Conservation (phyloP, 2,113 vertebrate genomes). For the Myiozetetes cayanensis region DNA sequence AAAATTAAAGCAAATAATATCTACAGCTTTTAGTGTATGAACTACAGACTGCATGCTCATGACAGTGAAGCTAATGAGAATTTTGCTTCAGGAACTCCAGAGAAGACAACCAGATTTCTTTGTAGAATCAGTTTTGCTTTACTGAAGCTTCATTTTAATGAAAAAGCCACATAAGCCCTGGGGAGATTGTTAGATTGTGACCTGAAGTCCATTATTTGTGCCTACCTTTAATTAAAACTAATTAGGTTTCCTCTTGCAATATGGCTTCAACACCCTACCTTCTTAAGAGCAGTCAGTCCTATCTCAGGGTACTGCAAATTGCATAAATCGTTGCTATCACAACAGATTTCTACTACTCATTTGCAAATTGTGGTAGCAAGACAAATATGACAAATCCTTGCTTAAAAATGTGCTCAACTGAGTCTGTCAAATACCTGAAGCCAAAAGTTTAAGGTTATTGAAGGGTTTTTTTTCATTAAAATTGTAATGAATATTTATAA, state of each 20-base stretch:
- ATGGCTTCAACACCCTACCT: background rate
- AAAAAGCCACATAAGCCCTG: background rate
- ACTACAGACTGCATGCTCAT: background rate
- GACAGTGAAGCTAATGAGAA: slow-evolving; percentile 30
- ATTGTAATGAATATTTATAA: background rate
- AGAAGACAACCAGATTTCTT: background rate
- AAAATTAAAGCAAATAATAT: background rate
- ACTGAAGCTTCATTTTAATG: background rate
- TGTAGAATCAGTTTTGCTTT: slow-evolving; percentile 9
- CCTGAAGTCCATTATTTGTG: background rate
- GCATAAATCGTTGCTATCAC: background rate
- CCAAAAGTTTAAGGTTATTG: background rate
- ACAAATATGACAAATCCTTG: background rate
- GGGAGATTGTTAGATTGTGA: background rate
- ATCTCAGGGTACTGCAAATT: background rate
- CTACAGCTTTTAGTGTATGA: background rate
- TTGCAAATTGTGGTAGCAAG: background rate
- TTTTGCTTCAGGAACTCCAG: background rate
- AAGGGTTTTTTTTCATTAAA: background rate
- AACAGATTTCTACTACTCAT: background rate
- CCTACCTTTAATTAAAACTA: background rate
- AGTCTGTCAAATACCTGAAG: background rate
- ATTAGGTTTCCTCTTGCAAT: background rate
- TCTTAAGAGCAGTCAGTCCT: background rate
- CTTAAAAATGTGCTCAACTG: background rate